phyloP scores from a whole-genome alignment of 2,888 invertebrate genomes.

The Orgyia antiqua region DNA sequence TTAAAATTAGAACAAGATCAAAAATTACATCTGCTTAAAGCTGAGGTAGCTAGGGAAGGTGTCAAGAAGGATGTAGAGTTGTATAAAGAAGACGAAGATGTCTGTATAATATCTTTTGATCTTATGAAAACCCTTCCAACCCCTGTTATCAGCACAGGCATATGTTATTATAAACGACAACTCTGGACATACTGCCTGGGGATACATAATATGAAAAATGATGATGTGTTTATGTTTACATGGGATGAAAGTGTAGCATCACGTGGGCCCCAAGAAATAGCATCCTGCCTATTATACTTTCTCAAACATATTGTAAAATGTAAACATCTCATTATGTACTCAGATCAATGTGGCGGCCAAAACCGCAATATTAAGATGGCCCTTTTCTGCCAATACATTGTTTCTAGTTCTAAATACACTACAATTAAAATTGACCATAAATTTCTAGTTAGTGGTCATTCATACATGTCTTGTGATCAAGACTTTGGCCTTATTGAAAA shows the following conservation, averaged over 20 bases:
- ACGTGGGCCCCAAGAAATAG: conserved; percentile 28
- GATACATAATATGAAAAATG: conserved; percentile 4
- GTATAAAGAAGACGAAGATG: conserved; percentile 1
- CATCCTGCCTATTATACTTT: conserved; percentile 24
- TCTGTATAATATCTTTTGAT: conserved; percentile 6
- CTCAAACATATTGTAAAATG: conserved; percentile 16
- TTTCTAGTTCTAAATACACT: neutral
- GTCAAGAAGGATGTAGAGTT: neutral
- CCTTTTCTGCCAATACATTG: conserved; percentile 1
- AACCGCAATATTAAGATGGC: conserved; percentile 25
- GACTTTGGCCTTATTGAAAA: conserved; percentile 3
- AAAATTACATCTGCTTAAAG: conserved; percentile 5
- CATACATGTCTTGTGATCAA: conserved; percentile 1
- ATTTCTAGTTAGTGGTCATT: conserved; percentile 2
- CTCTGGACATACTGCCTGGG: conserved; percentile 8
- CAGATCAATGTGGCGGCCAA: conserved; percentile 25
- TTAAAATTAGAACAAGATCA: conserved; percentile 1
- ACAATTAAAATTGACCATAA: neutral
- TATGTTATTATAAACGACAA: conserved; percentile 10
- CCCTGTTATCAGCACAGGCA: conserved; percentile 7
- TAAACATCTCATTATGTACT: conserved; percentile 18
- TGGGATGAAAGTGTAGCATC: conserved; percentile 20
- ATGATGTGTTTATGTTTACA: conserved; percentile 4
- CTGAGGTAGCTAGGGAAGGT: conserved; percentile 2
- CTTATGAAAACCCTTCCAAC: conserved; percentile 9